Evolutionary conservation across 2,888 invertebrate genomes (phyloP), one percentile per base, ranked within the genome.

Genomic region (Empis livida): DNA sequence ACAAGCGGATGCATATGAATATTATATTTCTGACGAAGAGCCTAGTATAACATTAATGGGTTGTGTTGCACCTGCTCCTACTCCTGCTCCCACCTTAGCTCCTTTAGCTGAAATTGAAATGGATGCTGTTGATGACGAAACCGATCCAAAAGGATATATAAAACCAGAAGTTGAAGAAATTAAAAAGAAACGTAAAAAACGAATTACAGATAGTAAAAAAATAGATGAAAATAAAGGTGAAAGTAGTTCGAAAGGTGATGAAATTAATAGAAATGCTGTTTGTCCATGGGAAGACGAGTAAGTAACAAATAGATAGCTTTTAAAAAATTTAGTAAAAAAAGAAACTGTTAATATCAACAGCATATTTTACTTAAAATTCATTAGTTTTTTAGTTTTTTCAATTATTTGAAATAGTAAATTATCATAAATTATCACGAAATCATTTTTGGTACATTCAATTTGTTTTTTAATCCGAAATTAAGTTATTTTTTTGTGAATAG

Each of bases 271-370:
- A 71, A 87, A 84, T 72, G 86, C 89, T 72, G 82, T 91, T 65
- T 92, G 91, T 75, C 91, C 91, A 49, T 92, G 92, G 91, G 91
- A 91, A 78, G 89, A 91, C 74, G 90, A 91, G 91, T 91, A 78
- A 87, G 90, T 85, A 70, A 10, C 15, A 30, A 14, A 27, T 41
- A 17, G 20, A 38, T 14, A 38, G n/a, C n/a, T n/a, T n/a, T n/a
- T n/a, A n/a, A n/a, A n/a, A n/a, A n/a, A n/a, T n/a, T n/a, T n/a
- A n/a, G n/a, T n/a, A n/a, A n/a, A n/a, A n/a, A n/a, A n/a, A n/a
- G n/a, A n/a, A n/a, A n/a, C n/a, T n/a, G n/a, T n/a, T n/a, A n/a
- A n/a, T n/a, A n/a, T n/a, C n/a, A n/a, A n/a, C n/a, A n/a, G n/a
- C n/a, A n/a, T n/a, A n/a, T n/a, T n/a, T n/a, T n/a, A n/a, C n/a